These are phyloP conservation scores for Kryptolebias marmoratus DNA, from an alignment of 2,113 vertebrate species.

Conservation along the genomic window DNA sequence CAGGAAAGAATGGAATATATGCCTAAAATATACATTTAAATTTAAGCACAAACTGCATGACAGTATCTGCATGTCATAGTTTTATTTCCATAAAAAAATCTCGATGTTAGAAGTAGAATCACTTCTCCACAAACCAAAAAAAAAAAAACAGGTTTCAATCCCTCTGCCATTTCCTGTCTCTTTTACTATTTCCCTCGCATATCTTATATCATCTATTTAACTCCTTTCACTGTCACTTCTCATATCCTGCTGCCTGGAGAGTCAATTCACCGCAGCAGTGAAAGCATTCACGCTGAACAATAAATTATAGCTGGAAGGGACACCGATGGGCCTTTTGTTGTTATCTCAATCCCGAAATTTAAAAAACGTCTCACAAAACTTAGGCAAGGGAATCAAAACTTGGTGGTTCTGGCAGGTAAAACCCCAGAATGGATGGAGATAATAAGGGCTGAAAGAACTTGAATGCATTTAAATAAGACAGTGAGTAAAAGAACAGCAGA, in stretches of 20 bases:
- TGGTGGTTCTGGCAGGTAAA: neutral
- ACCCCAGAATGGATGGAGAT: neutral
- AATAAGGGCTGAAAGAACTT: neutral
- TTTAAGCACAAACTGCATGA: neutral
- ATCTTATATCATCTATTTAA: constrained; percentile 48
- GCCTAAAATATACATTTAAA: neutral
- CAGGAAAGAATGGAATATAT: neutral
- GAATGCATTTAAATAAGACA: neutral
- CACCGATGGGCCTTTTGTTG: constrained; percentile 29
- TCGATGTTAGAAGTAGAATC: constrained; percentile 13
- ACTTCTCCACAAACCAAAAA: constrained; percentile 8
- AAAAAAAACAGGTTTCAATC: constrained; percentile 15
- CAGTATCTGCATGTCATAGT: neutral
- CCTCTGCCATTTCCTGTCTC: constrained; percentile 8
- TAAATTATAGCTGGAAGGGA: constrained; percentile 51
- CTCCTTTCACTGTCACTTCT: constrained; percentile 48
- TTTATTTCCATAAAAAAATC: constrained; percentile 26
- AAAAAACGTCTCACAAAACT: constrained; percentile 27
- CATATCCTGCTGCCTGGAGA: constrained; percentile 51
- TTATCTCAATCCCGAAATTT: constrained; percentile 38
- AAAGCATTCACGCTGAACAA: constrained; percentile 54
- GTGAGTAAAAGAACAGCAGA: too few relatives aligned
- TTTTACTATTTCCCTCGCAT: neutral
- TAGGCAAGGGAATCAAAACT: neutral
- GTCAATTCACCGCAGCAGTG: constrained; percentile 37